A percentile compares a stretch with the other conserved stretches of the same genome.
Conservation (phyloP, 2,888 invertebrate species). For the Drosophila nr. medialis region DNA sequence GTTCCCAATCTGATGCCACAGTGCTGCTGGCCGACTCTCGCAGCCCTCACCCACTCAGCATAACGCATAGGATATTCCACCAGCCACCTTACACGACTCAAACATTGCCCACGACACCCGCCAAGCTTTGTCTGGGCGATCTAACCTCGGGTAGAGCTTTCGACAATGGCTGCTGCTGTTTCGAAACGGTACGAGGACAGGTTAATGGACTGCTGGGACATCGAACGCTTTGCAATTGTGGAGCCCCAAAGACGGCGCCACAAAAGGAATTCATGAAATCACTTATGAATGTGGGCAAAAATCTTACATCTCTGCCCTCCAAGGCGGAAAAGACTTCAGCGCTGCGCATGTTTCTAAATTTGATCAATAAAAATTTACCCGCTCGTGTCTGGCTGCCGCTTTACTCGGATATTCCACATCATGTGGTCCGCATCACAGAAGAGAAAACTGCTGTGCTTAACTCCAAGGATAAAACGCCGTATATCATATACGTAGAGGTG, state of each 20-base stretch:
- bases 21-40: slow-evolving; percentile 86
- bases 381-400: slow-evolving; percentile 99
- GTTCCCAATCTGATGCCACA: slow-evolving; percentile 92
- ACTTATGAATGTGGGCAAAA: slow-evolving; percentile 94
- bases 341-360: slow-evolving; percentile 95
- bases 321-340: slow-evolving; percentile 97
- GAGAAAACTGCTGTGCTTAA: slow-evolving; percentile 99
- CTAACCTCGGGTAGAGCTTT: slow-evolving; percentile 97
- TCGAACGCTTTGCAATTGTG: slow-evolving; percentile 91
- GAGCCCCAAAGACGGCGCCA: slow-evolving; percentile 92
- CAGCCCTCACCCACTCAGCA: slow-evolving; percentile 69
- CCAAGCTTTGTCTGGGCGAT: slow-evolving; percentile 93
- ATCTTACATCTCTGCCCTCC: slow-evolving; percentile 91
- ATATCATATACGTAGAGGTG: slow-evolving; percentile 99
- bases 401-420: slow-evolving; percentile 93
- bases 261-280: slow-evolving; percentile 94
- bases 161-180: slow-evolving; percentile 97
- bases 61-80: slow-evolving; percentile 80
- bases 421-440: slow-evolving; percentile 98
- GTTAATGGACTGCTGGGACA: slow-evolving; percentile 90
- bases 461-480: slow-evolving; percentile 96
- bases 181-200: slow-evolving; percentile 91
- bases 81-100: slow-evolving; percentile 82
- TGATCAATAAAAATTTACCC: slow-evolving; percentile 98
- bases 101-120: slow-evolving; percentile 83